These are phyloP conservation scores for Agrilus biguttatus DNA, from an alignment of 2,888 invertebrate genomes.

Conservation along the genomic window DNA sequence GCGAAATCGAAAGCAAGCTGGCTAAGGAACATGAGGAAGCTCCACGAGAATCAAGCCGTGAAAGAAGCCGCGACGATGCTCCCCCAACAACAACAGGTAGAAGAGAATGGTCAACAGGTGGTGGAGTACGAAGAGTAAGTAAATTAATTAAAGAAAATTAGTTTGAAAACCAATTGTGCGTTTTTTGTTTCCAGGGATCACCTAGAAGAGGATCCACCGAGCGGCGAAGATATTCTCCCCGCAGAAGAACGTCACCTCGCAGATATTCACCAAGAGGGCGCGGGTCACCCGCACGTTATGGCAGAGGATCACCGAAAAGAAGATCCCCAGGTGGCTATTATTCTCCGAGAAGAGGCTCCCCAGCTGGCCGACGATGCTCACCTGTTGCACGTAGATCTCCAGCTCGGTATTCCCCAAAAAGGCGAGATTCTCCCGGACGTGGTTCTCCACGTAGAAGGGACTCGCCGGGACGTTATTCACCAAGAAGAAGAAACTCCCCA, in stretches of 20 bases:
- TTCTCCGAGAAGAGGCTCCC: slow-evolving; percentile 4
- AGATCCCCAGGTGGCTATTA: slow-evolving; percentile 4
- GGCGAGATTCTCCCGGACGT: slow-evolving; percentile 1
- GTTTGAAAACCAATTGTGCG: background rate
- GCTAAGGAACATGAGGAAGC: slow-evolving; percentile 42
- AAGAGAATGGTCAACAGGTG: slow-evolving; percentile 6
- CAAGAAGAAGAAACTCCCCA: slow-evolving; percentile 4
- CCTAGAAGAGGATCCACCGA: slow-evolving; percentile 8
- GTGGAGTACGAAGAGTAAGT: slow-evolving; percentile 10
- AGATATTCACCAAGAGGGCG: slow-evolving; percentile 3
- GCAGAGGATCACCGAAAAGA: slow-evolving; percentile 3
- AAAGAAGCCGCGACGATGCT: slow-evolving; percentile 8
- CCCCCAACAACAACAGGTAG: slow-evolving; percentile 10
- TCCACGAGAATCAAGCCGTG: slow-evolving; percentile 19
- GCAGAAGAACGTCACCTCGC: slow-evolving; percentile 4
- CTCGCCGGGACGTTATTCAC: slow-evolving; percentile 5
- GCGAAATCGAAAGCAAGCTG: slow-evolving; percentile 81
- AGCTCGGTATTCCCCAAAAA: slow-evolving; percentile 4
- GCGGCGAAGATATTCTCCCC: slow-evolving; percentile 7
- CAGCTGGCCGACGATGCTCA: slow-evolving; percentile 2
- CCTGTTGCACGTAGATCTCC: slow-evolving; percentile 1
- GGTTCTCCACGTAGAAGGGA: slow-evolving; percentile 2
- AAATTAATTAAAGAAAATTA: slow-evolving; percentile 2
- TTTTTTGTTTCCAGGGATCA: background rate
- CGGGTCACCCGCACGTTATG: slow-evolving; percentile 7